Evolutionary conservation across 2,888 invertebrate genomes (phyloP).

Genomic region (Biston stratarius): DNA sequence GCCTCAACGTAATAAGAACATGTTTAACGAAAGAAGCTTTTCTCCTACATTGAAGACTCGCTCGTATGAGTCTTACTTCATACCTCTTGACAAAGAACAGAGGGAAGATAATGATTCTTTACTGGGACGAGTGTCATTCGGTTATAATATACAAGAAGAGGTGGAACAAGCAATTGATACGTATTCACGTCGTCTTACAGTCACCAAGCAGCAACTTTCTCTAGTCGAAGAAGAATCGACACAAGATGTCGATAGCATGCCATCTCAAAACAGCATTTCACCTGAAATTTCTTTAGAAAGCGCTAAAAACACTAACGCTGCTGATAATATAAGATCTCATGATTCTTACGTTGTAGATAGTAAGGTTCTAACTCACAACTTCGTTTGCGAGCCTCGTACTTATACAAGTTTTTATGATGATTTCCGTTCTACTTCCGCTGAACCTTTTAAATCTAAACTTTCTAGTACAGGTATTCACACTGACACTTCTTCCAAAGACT

Average conservation of each 20-base stretch:
- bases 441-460: conserved; percentile 62
- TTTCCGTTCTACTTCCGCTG: conserved; percentile 60
- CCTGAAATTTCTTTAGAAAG: conserved; percentile 67
- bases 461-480: conserved; percentile 70
- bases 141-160: conserved; percentile 59
- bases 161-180: conserved; percentile 69
- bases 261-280: conserved; percentile 73
- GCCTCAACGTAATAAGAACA: conserved; percentile 61
- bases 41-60: conserved; percentile 68
- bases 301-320: conserved; percentile 47
- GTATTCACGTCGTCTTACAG: conserved; percentile 64
- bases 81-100: conserved; percentile 63
- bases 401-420: conserved; percentile 77
- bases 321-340: conserved; percentile 47
- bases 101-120: conserved; percentile 54
- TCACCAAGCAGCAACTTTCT: conserved; percentile 78
- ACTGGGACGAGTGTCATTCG: conserved; percentile 64
- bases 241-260: conserved; percentile 78
- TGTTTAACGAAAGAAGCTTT: conserved; percentile 56
- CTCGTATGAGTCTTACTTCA: conserved; percentile 73
- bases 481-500: conserved; percentile 80
- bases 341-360: conserved; percentile 50
- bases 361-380: conserved; percentile 55
- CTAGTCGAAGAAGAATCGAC: conserved; percentile 83
- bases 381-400: conserved; percentile 64